A percentile compares a stretch with the other conserved stretches of the same genome.
These are phyloP conservation scores for Brachionus calyciflorus DNA, from an alignment of 1,140 invertebrate species.

Conservation along the genomic window DNA sequence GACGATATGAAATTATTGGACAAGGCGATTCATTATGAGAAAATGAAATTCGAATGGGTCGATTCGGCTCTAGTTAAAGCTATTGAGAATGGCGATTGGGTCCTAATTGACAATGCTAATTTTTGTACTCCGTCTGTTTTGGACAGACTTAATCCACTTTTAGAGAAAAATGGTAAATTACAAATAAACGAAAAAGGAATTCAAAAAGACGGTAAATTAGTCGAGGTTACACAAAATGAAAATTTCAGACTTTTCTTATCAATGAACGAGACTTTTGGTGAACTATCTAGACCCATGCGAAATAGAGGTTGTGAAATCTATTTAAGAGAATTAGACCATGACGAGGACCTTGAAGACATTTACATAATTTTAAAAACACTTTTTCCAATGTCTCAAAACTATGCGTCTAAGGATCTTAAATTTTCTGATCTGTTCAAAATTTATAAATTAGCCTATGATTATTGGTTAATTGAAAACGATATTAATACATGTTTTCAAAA, in stretches of 20 bases:
- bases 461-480: background rate
- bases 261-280: slow-evolving; percentile 33
- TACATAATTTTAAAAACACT: background rate
- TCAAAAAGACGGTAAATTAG: slow-evolving; percentile 67
- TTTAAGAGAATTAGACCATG: background rate
- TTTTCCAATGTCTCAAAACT: background rate
- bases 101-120: slow-evolving; percentile 93
- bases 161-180: slow-evolving; percentile 86
- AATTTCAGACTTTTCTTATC: slow-evolving; percentile 68
- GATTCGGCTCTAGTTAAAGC: slow-evolving; percentile 88
- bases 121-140: slow-evolving; percentile 69
- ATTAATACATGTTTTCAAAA: background rate
- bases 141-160: slow-evolving; percentile 87
- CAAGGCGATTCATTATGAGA: background rate
- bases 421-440: background rate
- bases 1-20: background rate
- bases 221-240: slow-evolving; percentile 76
- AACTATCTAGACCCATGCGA: slow-evolving; percentile 39
- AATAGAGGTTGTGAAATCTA: slow-evolving; percentile 40
- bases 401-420: background rate
- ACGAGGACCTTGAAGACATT: background rate
- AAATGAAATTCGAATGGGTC: slow-evolving; percentile 82
- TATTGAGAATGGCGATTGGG: slow-evolving; percentile 78
- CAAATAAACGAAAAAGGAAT: slow-evolving; percentile 86
- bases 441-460: slow-evolving; percentile 3